Evolutionary conservation across 2,797 vertebrate genomes (phyloP).

Genomic region (Crax fasciolata): DNA sequence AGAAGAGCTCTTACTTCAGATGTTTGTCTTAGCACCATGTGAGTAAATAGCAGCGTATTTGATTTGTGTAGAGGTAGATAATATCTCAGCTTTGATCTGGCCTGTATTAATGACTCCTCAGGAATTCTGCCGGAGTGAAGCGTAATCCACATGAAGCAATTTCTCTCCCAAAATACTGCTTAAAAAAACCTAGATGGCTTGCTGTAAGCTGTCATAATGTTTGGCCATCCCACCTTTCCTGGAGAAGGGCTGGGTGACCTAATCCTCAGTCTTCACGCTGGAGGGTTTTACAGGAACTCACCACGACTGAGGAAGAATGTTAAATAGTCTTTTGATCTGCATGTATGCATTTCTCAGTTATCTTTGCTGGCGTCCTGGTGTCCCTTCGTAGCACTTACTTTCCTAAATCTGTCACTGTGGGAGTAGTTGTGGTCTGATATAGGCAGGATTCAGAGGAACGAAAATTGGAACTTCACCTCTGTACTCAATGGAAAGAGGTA

Average conservation of each 20-base stretch:
- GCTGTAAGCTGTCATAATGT: conserved; percentile 9
- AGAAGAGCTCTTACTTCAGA: conserved; percentile 5
- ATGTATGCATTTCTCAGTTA: not conserved
- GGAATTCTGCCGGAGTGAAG: conserved; percentile 41
- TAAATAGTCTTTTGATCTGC: not conserved
- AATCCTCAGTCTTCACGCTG: conserved; percentile 34
- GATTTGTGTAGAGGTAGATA: conserved; percentile 22
- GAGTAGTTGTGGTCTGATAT: not conserved
- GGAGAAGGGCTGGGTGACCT: conserved; percentile 50
- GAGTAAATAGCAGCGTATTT: not conserved
- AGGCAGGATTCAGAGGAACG: conserved; percentile 16
- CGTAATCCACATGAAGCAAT: conserved; percentile 21
- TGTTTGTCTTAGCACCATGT: not conserved
- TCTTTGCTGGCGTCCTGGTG: not conserved
- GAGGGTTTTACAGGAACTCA: conserved; percentile 49
- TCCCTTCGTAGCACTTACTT: not conserved
- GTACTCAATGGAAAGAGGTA: conserved; percentile 62
- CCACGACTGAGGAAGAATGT: not conserved
- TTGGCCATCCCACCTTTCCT: conserved; percentile 60
- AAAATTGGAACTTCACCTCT: not conserved
- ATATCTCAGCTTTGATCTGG: conserved; percentile 35
- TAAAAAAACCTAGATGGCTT: not conserved
- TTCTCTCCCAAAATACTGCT: conserved; percentile 1
- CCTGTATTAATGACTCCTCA: not conserved
- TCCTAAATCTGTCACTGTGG: not conserved